phyloP scores from a whole-genome alignment of 2,888 invertebrate species.

The Aromia moschata region DNA sequence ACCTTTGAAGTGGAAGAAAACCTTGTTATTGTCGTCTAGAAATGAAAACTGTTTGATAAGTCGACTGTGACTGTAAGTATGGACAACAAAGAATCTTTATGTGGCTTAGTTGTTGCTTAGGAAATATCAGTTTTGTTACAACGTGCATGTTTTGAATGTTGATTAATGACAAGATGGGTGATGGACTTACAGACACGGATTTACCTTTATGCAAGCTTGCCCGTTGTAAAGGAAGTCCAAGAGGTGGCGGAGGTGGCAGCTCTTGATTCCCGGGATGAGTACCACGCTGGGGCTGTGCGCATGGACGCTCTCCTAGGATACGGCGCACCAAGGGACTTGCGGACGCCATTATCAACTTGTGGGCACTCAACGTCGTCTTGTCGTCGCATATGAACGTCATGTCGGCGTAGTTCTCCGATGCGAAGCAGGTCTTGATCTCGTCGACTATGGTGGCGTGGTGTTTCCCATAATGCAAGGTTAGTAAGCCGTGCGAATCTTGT shows the following conservation, averaged over 20 bases:
- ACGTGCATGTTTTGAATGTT: too few relatives aligned
- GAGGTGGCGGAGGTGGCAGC: constrained; percentile 81
- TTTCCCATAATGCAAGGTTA: constrained; percentile 93
- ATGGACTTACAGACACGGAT: too few relatives aligned
- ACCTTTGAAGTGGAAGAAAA: too few relatives aligned
- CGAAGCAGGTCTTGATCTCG: constrained; percentile 89
- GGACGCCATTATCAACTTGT: constrained; percentile 86
- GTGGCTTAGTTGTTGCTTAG: too few relatives aligned
- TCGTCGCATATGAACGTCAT: constrained; percentile 87
- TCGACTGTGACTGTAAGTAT: too few relatives aligned
- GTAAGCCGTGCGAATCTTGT: constrained; percentile 73
- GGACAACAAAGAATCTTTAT: too few relatives aligned
- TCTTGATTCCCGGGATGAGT: constrained; percentile 85
- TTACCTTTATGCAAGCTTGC: constrained; percentile 81
- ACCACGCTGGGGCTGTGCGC: constrained; percentile 80
- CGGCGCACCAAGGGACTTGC: constrained; percentile 86
- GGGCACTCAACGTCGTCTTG: constrained; percentile 82
- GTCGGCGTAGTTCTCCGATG: constrained; percentile 87
- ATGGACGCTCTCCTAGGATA: constrained; percentile 76
- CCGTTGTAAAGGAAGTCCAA: constrained; percentile 88
- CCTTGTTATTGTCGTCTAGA: too few relatives aligned
- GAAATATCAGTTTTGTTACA: too few relatives aligned
- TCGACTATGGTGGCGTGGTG: constrained; percentile 92
- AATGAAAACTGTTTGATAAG: too few relatives aligned
- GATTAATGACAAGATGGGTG: too few relatives aligned